Percentiles rank a stretch among this genome's conserved stretches.
Conservation (phyloP, 2,797 vertebrate genomes). For the Emydoidea blandingii region DNA sequence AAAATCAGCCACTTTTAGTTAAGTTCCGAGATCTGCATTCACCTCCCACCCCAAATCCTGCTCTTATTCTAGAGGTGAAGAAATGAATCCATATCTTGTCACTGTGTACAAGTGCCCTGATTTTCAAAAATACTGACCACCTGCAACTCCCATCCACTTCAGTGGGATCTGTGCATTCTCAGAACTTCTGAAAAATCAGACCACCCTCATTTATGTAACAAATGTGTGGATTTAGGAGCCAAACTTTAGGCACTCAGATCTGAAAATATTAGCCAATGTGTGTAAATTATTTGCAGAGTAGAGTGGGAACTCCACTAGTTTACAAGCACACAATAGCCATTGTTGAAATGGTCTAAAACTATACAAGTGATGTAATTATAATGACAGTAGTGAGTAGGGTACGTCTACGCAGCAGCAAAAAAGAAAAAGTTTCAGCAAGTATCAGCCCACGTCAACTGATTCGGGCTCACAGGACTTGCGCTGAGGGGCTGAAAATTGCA, state of each 20-base stretch:
- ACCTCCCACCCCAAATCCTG: background rate
- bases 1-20: background rate
- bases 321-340: background rate
- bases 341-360: background rate
- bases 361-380: background rate
- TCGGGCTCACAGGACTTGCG: rapidly evolving
- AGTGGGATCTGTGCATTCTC: background rate
- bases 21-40: background rate
- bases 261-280: background rate
- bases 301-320: background rate
- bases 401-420: background rate
- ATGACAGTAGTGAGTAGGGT: background rate
- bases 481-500: background rate
- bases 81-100: background rate
- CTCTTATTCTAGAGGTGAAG: background rate
- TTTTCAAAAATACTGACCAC: background rate
- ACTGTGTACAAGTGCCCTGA: rapidly evolving
- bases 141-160: background rate
- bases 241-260: rapidly evolving
- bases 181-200: background rate
- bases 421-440: background rate
- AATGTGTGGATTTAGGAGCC: background rate
- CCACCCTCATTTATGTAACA: background rate
- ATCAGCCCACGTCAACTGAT: background rate
- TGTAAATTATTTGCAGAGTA: background rate